Base-by-base conservation (phyloP, 2,113 vertebrate genomes). In the Oceanites oceanicus region DNA sequence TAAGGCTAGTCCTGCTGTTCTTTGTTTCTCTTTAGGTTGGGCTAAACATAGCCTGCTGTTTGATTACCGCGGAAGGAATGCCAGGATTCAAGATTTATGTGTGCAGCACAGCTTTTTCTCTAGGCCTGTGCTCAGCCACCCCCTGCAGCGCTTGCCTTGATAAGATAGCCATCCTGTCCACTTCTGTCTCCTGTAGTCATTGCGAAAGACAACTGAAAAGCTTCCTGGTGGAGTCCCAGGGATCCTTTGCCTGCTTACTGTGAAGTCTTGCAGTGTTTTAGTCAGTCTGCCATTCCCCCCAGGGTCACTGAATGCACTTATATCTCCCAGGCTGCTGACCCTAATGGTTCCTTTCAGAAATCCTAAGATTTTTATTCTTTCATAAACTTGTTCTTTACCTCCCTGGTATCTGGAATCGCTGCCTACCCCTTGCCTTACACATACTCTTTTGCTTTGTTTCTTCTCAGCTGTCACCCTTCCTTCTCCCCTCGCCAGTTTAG, bases 11-110 rank as follows among this genome's bases (percentile, higher is more conserved):
- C 74, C 80, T 95, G 90, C 92, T 84, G 76, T 74, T 95, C 76
- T 72, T 82, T 63, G 47, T 91, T 94, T 79, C 93, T 96, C 80
- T 96, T 97, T 97, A 94, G 79, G 80, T 89, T 95, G 66, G 25
- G 80, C 80, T 96, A 95, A 95, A 97, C 93, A 94, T 92, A 96
- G 79, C 70, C 66, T 73, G 70, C 88, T 65, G 61, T 83, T 94
- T 92, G 88, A 93, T 86, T 95, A n/a, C 68, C 1, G 3, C 30
- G 68, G 73, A 36, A 85, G 65, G 82, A 95, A 91, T 92, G 83
- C 59, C 79, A 94, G 74, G 59, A 70, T 68, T 79, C 66, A 45
- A 71, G 77, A 94, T 83, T 91, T 86, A 59, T 85, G 45, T 10
- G 11, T 26, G 47, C 58, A 40, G 89, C 50, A 66, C 47, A 47